These are phyloP conservation scores for Gallirallus australis DNA, from an alignment of 2,797 vertebrate genomes.

Conservation along the genomic window DNA sequence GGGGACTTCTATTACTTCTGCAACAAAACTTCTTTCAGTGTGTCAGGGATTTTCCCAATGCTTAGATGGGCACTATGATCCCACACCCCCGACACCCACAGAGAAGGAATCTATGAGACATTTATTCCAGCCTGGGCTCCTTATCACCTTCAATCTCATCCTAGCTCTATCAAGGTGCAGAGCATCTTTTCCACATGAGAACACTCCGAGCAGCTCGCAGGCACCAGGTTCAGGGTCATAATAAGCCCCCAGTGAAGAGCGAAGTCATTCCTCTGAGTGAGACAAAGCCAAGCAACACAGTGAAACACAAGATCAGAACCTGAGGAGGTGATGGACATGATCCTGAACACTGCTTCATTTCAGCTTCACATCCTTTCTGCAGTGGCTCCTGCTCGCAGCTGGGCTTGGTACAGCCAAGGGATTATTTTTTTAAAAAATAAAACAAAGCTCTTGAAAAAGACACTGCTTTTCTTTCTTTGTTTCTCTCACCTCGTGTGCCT, in stretches of 20 bases:
- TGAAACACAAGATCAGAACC: background rate
- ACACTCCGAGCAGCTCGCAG: background rate
- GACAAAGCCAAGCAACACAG: background rate
- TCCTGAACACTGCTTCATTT: conserved; percentile 35
- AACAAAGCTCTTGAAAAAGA: background rate
- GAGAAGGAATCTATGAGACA: background rate
- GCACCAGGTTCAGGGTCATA: background rate
- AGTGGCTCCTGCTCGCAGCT: conserved; percentile 47
- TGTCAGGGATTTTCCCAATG: background rate
- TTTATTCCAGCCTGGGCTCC: background rate
- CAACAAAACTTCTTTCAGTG: background rate
- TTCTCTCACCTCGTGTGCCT: background rate
- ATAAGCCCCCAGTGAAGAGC: background rate
- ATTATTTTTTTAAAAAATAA: background rate
- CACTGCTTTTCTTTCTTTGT: background rate
- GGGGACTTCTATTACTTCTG: background rate
- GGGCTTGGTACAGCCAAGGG: conserved; percentile 33
- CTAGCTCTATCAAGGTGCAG: background rate
- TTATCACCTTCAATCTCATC: background rate
- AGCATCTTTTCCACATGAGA: background rate
- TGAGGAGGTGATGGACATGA: background rate
- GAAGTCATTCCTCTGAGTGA: background rate
- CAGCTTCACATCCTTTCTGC: conserved; percentile 44
- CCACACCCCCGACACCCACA: background rate
- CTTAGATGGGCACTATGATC: background rate